Conservation (phyloP, 2,888 invertebrate genomes). For the Epistrophe eligans region DNA sequence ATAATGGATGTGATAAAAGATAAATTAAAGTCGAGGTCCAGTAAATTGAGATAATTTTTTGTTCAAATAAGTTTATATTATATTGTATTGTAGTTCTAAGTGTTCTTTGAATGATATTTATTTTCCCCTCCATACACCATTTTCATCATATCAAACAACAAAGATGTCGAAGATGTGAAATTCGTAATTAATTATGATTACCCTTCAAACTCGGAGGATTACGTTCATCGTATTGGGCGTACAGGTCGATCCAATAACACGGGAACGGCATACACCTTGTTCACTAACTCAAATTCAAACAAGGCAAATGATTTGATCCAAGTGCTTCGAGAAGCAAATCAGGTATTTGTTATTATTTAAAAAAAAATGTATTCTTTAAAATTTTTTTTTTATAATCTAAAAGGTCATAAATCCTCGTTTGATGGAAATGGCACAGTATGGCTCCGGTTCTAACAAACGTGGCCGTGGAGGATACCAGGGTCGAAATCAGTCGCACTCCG, state of each 20-base stretch:
- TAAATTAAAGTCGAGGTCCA: slow-evolving; percentile 83
- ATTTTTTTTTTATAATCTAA: not conserved
- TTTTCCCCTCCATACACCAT: slow-evolving; percentile 64
- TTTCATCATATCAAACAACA: slow-evolving; percentile 69
- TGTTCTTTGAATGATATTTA: slow-evolving; percentile 71
- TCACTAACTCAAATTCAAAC: slow-evolving; percentile 94
- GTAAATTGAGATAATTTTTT: slow-evolving; percentile 75
- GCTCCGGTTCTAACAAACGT: slow-evolving; percentile 79
- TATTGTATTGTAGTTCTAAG: slow-evolving; percentile 50
- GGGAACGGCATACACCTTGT: slow-evolving; percentile 98
- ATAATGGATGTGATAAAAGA: slow-evolving; percentile 78
- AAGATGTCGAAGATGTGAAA: slow-evolving; percentile 99
- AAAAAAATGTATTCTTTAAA: not conserved
- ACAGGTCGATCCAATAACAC: slow-evolving; percentile 96
- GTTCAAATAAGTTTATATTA: slow-evolving; percentile 67
- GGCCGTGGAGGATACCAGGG: slow-evolving; percentile 69
- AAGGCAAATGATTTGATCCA: slow-evolving; percentile 96
- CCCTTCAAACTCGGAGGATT: slow-evolving; percentile 98
- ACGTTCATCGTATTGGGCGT: slow-evolving; percentile 96
- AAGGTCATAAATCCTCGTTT: slow-evolving; percentile 94
- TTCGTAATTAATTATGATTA: slow-evolving; percentile 99
- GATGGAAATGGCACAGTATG: slow-evolving; percentile 87
- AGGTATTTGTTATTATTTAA: slow-evolving; percentile 84
- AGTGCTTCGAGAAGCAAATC: slow-evolving; percentile 96
- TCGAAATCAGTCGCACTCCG: slow-evolving; percentile 68